These are phyloP conservation scores for Aporophyla nigra DNA, from an alignment of 2,888 invertebrate genomes.

Conservation along the genomic window DNA sequence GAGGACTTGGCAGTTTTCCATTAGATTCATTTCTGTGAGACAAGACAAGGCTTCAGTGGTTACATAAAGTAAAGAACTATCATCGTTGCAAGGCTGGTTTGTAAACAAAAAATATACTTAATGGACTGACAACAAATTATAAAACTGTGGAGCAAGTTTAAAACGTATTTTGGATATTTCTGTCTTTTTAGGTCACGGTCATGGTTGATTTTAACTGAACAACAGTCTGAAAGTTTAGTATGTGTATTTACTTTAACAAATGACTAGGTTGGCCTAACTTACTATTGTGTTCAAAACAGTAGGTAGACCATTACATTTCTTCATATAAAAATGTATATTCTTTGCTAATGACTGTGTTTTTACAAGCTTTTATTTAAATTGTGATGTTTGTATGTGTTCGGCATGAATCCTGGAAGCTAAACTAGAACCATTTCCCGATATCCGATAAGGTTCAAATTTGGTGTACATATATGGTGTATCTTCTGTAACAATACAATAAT, in stretches of 20 bases:
- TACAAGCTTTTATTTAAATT: neutral
- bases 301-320: neutral
- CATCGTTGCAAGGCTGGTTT: constrained; percentile 14
- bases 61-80: constrained; percentile 27
- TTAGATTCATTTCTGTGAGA: constrained; percentile 40
- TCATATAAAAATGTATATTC: neutral
- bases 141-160: constrained; percentile 30
- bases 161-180: constrained; percentile 46
- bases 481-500: too few relatives aligned
- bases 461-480: too few relatives aligned
- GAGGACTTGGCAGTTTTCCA: constrained; percentile 61
- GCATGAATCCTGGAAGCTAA: too few relatives aligned
- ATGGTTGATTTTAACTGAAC: constrained; percentile 15
- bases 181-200: constrained; percentile 47
- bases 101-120: neutral
- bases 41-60: constrained; percentile 54
- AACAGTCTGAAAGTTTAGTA: constrained; percentile 23
- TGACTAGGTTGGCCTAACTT: neutral
- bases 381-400: too few relatives aligned
- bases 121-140: constrained; percentile 29
- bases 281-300: constrained; percentile 5
- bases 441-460: too few relatives aligned
- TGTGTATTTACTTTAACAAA: constrained; percentile 35
- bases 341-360: neutral
- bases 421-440: too few relatives aligned